Conservation (phyloP, 2,797 vertebrate species). For the Neomorphus geoffroyi region DNA sequence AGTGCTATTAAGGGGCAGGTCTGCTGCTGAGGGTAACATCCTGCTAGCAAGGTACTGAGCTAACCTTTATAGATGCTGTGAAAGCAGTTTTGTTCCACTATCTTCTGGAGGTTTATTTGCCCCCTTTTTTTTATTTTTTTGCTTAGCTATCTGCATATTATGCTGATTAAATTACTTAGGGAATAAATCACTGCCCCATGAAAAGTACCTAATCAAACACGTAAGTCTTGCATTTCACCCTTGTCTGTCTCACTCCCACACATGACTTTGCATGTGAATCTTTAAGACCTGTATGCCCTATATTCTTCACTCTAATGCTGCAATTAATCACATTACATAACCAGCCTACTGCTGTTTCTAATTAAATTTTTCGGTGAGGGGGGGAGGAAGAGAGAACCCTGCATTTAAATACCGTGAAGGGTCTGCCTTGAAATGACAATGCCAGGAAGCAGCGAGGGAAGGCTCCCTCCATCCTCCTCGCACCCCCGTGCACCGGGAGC, state of each 20-base stretch:
- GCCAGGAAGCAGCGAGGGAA: conserved; percentile 55
- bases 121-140: background rate
- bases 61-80: background rate
- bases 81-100: background rate
- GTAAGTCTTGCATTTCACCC: conserved; percentile 36
- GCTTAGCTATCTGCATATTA: background rate
- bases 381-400: background rate
- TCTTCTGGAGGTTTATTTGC: background rate
- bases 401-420: conserved; percentile 41
- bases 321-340: conserved; percentile 72
- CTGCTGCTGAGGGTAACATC: background rate
- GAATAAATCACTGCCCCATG: conserved; percentile 41
- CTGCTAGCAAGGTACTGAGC: background rate
- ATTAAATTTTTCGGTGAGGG: conserved; percentile 32
- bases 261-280: conserved; percentile 61
- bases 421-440: conserved; percentile 50
- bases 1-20: background rate
- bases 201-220: conserved; percentile 42
- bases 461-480: conserved; percentile 60
- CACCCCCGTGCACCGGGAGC: conserved; percentile 48
- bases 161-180: conserved; percentile 3
- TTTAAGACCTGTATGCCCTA: conserved; percentile 64
- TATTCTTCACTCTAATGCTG: conserved; percentile 61
- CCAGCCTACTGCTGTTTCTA: conserved; percentile 68
- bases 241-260: conserved; percentile 43